phyloP scores from a whole-genome alignment of 2,888 invertebrate genomes.

The Mechanitis messenoides region DNA sequence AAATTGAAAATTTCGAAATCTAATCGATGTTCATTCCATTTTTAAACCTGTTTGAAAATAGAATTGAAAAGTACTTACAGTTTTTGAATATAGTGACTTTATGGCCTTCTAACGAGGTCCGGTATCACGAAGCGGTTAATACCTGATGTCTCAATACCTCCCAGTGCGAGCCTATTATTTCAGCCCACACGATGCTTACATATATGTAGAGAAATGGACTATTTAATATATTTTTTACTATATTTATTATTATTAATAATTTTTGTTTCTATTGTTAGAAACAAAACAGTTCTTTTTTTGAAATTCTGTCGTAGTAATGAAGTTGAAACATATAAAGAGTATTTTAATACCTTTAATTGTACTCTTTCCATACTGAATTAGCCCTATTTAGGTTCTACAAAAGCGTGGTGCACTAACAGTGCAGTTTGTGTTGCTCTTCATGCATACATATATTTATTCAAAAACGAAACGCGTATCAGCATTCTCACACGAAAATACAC shows the following conservation, averaged over 20 bases:
- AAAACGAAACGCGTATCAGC: conserved; percentile 43
- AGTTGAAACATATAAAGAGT: too few relatives aligned
- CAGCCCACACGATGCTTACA: conserved; percentile 65
- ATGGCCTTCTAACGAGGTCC: conserved; percentile 32
- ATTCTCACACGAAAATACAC: conserved; percentile 44
- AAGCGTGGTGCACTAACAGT: conserved; percentile 68
- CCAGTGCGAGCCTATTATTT: conserved; percentile 76
- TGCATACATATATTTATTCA: conserved; percentile 57
- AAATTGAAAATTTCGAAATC: background rate
- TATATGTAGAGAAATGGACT: conserved; percentile 44
- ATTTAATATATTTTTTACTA: background rate
- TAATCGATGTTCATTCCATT: background rate
- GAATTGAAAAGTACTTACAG: conserved; percentile 13
- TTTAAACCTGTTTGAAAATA: conserved; percentile 20
- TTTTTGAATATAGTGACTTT: conserved; percentile 20
- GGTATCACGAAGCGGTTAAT: conserved; percentile 50
- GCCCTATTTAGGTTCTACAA: conserved; percentile 59
- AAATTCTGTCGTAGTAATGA: background rate
- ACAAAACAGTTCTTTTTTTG: conserved; percentile 2
- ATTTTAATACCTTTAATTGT: conserved; percentile 9
- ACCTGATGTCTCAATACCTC: conserved; percentile 77
- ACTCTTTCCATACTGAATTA: conserved; percentile 41
- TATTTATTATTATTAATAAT: background rate
- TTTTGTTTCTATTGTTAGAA: too few relatives aligned
- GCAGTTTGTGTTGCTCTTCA: conserved; percentile 62